A percentile compares a stretch with the other conserved stretches of the same genome.
phyloP scores from a whole-genome alignment of 2,113 vertebrate genomes.

The Chionomys nivalis region DNA sequence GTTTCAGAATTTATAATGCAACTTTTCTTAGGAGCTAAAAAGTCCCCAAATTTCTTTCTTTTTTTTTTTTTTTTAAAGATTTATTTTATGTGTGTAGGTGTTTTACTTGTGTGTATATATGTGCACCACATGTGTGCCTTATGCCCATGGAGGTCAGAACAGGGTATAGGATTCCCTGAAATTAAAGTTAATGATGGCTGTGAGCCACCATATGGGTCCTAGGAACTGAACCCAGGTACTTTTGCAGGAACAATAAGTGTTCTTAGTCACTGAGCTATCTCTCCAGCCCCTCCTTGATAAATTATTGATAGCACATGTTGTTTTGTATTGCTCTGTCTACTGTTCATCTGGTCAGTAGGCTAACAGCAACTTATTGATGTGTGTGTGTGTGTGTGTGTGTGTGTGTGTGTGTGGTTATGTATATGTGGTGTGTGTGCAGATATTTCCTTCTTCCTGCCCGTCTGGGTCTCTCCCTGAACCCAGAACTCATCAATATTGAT shows the following conservation, averaged over 20 bases:
- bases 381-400: neutral
- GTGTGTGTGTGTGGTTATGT: neutral
- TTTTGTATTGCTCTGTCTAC: neutral
- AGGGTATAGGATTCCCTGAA: neutral
- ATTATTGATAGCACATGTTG: neutral
- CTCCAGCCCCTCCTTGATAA: neutral
- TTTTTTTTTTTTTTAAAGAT: neutral
- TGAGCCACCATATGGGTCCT: neutral
- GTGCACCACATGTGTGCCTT: neutral
- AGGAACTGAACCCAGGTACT: neutral
- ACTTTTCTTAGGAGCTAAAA: neutral
- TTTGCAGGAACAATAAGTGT: neutral
- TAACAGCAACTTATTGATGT: neutral
- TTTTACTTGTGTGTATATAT: neutral
- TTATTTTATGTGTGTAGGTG: neutral
- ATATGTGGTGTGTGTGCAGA: neutral
- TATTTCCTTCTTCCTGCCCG: neutral
- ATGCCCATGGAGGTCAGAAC: neutral
- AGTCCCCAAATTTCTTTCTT: neutral
- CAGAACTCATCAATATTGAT: neutral
- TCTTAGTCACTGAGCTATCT: neutral
- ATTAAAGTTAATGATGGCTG: neutral
- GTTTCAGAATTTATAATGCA: slow-evolving; percentile 28
- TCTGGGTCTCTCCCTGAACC: neutral
- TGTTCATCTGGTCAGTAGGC: neutral